Base-by-base conservation (phyloP, 2,797 vertebrate genomes). In the Acrossocheilus wenchowensis region DNA sequence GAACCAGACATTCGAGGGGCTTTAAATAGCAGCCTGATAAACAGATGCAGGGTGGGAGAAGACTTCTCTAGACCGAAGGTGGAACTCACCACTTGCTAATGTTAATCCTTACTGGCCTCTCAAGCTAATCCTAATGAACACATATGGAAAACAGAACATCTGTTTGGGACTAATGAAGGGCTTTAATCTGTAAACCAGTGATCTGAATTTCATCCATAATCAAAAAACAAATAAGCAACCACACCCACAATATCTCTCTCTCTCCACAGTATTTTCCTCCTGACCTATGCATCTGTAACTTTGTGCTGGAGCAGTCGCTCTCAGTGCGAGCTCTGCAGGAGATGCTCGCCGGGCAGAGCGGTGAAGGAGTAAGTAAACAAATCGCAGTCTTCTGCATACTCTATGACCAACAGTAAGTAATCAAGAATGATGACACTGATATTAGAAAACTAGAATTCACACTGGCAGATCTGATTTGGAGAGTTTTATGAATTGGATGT, bases 301-400 rank as follows among this genome's bases (percentile, higher is more conserved):
- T 99, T 82, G 97, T 99, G 88, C 92, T 99, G 96, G 98, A 99
- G 92, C 98, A 99, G 94, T 97, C 98, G 79, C 94, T 99, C 1
- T 99, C 98, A 39, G 98, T 99, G 89, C 96, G 98, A 91, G 98
- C 98, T 78, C 97, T 99, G 89, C 98, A 99, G 93, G 98, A 99
- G 95, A 99, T 99, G 98, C 95, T 99, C 92, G 97, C 97, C 4
- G 96, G 94, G 12, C 96, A 96, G 88, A 97, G 93, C 93, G 91
- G 92, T 14, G 97, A 99, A 95, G 98, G 97, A 94, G 98, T 99
- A 95, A 98, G 98, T 97, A 89, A 39, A 48, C 43, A 68, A 34
- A 78, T 50, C 73, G 36, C 89, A 68, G 81, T 23, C 79, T 85
- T 68, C 84, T 68, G 14, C 5, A 26, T 86, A 81, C 52, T 88